Conservation (phyloP, 2,797 vertebrate species). For the Peromyscus eremicus region DNA sequence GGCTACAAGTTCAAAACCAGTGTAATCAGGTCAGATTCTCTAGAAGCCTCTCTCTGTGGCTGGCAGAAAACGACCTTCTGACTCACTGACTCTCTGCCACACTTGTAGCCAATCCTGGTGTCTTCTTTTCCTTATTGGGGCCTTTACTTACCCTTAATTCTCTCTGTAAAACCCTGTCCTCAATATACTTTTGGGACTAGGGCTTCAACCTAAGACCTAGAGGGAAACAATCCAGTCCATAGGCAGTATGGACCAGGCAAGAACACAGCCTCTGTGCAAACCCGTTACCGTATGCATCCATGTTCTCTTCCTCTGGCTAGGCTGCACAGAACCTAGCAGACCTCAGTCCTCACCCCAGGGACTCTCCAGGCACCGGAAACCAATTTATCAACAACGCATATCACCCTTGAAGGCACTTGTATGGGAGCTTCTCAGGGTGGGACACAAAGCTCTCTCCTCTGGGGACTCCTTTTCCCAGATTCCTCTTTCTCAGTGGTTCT, state of each 20-base stretch:
- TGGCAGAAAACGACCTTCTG: neutral
- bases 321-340: neutral
- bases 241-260: neutral
- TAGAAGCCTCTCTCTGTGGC: neutral
- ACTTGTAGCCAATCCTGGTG: accelerated
- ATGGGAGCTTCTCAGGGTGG: accelerated
- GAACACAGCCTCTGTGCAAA: neutral
- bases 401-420: neutral
- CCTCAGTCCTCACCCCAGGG: neutral
- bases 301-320: neutral
- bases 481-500: neutral
- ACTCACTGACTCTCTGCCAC: neutral
- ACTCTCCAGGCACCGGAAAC: neutral
- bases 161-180: neutral
- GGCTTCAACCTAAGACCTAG: neutral
- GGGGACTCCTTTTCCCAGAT: neutral
- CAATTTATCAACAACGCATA: neutral
- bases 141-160: neutral
- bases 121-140: neutral
- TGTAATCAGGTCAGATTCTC: neutral
- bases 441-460: neutral
- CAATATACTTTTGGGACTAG: neutral
- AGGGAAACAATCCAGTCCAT: neutral
- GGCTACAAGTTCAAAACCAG: neutral
- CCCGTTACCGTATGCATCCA: neutral